Evolutionary conservation across 2,113 vertebrate genomes (phyloP).

Genomic region (Nasalis larvatus): DNA sequence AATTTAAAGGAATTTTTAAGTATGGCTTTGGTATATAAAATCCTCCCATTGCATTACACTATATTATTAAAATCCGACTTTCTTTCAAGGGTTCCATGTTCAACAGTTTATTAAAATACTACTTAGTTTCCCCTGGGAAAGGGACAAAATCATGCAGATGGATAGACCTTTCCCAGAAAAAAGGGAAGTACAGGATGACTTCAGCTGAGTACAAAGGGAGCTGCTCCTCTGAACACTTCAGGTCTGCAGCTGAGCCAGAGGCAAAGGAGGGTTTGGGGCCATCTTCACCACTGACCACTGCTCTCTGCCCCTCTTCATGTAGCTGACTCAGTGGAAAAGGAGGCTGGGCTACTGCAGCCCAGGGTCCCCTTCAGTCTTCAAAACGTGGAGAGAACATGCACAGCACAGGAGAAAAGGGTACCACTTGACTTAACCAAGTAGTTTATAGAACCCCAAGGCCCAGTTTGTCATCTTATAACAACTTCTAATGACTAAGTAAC

Average conservation of each 20-base stretch:
- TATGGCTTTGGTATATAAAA: neutral
- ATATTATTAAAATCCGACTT: neutral
- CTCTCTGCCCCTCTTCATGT: neutral
- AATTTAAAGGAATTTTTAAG: neutral
- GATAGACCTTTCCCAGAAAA: neutral
- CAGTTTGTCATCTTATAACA: neutral
- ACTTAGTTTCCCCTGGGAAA: neutral
- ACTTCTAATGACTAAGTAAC: neutral
- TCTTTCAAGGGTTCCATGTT: constrained; percentile 8
- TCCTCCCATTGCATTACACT: neutral
- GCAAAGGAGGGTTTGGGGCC: neutral
- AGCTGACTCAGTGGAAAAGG: neutral
- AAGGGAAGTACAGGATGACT: neutral
- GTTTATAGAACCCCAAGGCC: neutral
- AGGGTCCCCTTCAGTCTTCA: neutral
- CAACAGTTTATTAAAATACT: neutral
- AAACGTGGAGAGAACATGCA: neutral
- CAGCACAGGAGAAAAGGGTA: neutral
- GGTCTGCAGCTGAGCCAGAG: neutral
- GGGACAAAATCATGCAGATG: neutral
- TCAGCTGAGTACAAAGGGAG: neutral
- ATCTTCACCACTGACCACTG: neutral
- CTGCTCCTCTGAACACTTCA: neutral
- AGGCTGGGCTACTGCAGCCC: neutral
- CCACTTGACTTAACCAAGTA: neutral